Evolutionary conservation across 2,113 vertebrate species (phyloP), one percentile per base, ranked within the genome.

Genomic region (Vireo altiloquus): DNA sequence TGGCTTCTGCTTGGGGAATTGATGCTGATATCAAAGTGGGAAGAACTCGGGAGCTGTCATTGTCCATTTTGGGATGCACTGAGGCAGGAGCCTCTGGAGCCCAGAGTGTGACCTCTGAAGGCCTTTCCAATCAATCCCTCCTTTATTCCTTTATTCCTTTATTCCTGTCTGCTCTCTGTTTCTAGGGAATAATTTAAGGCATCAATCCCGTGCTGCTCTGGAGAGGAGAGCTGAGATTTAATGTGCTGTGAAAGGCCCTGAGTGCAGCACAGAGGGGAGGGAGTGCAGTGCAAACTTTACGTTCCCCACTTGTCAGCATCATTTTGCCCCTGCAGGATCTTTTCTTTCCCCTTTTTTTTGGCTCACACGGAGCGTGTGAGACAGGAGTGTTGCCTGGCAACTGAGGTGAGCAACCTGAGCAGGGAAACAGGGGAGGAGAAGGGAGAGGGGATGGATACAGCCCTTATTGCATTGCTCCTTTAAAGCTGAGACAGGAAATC

Each of bases 381-480:
- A 65, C 76, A 78, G 90, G 60, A 21, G 21, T 40, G 96, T 96
- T 96, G 95, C 97, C 90, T 97, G 97, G 97, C 97, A 97, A 96
- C 96, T 11, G 59, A 96, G 95, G 94, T 95, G 96, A 96, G 87
- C 90, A 91, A 91, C 85, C 91, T 95, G 82, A 22, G 85, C 71
- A 74, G 88, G 92, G 76, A 70, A 82, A 35, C 22, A 52, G 74
- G 85, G 64, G 39, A 78, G 46, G 66, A 60, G 84, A 37, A 89
- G 47, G 57, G 54, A 80, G 33, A 42, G 52, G 52, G 37, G 42
- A 17, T 24, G 57, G 77, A 50, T 53, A 13, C 9, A 50, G 47
- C 81, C 79, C 47, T 80, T 42, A 11, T 46, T 74, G 69, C 56
- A 4, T 16, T 77, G 87, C 84, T 93, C 13, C 63, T 71, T 77